These are phyloP conservation scores for Neocloeon triangulifer DNA, from an alignment of 1,140 invertebrate genomes.

Conservation along the genomic window DNA sequence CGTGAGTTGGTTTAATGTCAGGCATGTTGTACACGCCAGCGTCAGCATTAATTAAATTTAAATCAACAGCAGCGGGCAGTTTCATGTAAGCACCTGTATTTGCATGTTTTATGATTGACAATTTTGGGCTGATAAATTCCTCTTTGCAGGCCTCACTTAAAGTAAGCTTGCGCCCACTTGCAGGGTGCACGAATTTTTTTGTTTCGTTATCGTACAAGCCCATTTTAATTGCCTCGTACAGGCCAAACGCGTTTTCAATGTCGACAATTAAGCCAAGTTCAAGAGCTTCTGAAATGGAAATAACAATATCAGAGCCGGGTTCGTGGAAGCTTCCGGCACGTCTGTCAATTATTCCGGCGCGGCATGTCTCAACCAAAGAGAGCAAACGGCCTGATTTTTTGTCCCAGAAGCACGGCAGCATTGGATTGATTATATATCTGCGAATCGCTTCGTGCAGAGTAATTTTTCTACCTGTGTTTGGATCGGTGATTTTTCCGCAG, in stretches of 20 bases:
- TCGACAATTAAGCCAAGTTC: slow-evolving; percentile 57
- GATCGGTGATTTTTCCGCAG: slow-evolving; percentile 61
- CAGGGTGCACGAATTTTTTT: slow-evolving; percentile 58
- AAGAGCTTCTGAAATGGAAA: slow-evolving; percentile 47
- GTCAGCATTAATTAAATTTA: slow-evolving; percentile 46
- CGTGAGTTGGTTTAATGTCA: slow-evolving; percentile 25
- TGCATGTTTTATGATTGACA: slow-evolving; percentile 54
- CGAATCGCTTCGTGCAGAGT: slow-evolving; percentile 68
- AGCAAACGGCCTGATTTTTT: slow-evolving; percentile 39
- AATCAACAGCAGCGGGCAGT: slow-evolving; percentile 49
- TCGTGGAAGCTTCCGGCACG: slow-evolving; percentile 53
- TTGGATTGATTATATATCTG: slow-evolving; percentile 51
- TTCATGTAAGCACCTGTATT: slow-evolving; percentile 42
- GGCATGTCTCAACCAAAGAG: slow-evolving; percentile 52
- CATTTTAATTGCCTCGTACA: slow-evolving; percentile 65
- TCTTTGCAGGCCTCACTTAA: slow-evolving; percentile 53
- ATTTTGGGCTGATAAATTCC: slow-evolving; percentile 58
- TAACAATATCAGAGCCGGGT: slow-evolving; percentile 29
- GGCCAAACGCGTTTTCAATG: slow-evolving; percentile 56
- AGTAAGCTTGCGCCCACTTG: slow-evolving; percentile 48
- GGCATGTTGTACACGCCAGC: slow-evolving; percentile 42
- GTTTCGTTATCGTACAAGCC: slow-evolving; percentile 51
- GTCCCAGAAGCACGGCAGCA: slow-evolving; percentile 58
- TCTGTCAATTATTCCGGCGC: slow-evolving; percentile 61
- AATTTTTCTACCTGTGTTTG: slow-evolving; percentile 44